Evolutionary conservation across 2,888 invertebrate species (phyloP).

Genomic region (Globia sparganii): DNA sequence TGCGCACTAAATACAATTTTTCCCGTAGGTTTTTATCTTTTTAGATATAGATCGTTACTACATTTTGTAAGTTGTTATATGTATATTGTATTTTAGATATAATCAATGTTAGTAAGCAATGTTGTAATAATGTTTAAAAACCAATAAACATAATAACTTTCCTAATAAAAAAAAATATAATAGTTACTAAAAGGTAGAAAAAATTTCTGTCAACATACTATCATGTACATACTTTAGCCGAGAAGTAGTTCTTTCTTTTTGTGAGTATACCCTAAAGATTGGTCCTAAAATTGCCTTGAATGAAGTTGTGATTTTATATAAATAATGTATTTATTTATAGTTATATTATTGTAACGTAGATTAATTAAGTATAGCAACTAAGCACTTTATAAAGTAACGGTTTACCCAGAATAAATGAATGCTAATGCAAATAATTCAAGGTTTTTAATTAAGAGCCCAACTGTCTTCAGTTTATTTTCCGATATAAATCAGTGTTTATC

Average conservation of each 20-base stretch:
- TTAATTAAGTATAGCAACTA: slow-evolving; percentile 66
- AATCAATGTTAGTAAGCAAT: slow-evolving; percentile 61
- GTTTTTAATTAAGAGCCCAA: slow-evolving; percentile 46
- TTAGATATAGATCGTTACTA: slow-evolving; percentile 67
- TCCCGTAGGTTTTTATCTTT: slow-evolving; percentile 50
- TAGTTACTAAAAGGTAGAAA: slow-evolving; percentile 28
- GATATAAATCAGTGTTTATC: not conserved
- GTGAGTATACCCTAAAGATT: slow-evolving; percentile 49
- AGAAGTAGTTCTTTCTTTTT: slow-evolving; percentile 41
- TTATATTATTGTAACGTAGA: slow-evolving; percentile 71
- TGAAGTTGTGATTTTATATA: slow-evolving; percentile 81
- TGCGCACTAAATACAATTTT: slow-evolving; percentile 58
- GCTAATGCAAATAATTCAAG: slow-evolving; percentile 66
- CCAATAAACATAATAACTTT: slow-evolving; percentile 58
- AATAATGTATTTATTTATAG: slow-evolving; percentile 82
- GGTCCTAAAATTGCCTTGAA: slow-evolving; percentile 77
- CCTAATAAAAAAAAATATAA: slow-evolving; percentile 32
- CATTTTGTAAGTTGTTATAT: slow-evolving; percentile 71
- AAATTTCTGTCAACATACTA: not conserved
- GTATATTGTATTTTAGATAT: slow-evolving; percentile 66
- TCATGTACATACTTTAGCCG: slow-evolving; percentile 15
- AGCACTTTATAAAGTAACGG: slow-evolving; percentile 79
- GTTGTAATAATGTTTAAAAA: slow-evolving; percentile 60
- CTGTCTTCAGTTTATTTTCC: not conserved
- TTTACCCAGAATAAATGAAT: slow-evolving; percentile 83